Percentiles rank a stretch among this genome's conserved stretches.
These are phyloP conservation scores for Leptinotarsa undecemlineata DNA, from an alignment of 1,140 invertebrate species.

Conservation along the genomic window DNA sequence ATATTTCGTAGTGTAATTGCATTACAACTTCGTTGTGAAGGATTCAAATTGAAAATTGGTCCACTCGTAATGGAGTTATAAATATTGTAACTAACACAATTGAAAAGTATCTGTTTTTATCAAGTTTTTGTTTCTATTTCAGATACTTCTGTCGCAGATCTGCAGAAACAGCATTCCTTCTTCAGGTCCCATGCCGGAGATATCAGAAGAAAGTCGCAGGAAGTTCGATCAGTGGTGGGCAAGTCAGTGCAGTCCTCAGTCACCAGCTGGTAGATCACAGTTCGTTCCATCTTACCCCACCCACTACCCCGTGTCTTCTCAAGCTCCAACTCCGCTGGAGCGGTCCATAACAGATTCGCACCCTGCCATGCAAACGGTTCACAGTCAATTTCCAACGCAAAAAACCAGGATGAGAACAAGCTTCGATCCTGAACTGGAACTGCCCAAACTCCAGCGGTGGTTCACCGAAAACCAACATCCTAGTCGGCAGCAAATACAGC, in stretches of 20 bases:
- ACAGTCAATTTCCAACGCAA: conserved; percentile 77
- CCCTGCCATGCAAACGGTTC: conserved; percentile 72
- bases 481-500: conserved; percentile 89
- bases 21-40: too few species aligned
- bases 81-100: too few species aligned
- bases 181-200: conserved; percentile 63
- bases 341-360: conserved; percentile 61
- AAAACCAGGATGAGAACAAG: conserved; percentile 91
- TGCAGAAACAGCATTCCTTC: conserved; percentile 66
- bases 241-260: conserved; percentile 64
- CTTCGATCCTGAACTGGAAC: conserved; percentile 93
- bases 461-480: conserved; percentile 96
- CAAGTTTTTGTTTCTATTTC: conserved; percentile 51
- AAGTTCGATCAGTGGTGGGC: conserved; percentile 75
- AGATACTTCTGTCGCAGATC: conserved; percentile 77
- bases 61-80: too few species aligned
- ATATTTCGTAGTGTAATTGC: too few species aligned
- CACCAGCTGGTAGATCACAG: conserved; percentile 45
- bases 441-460: conserved; percentile 93
- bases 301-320: conserved; percentile 52
- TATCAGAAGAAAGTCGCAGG: conserved; percentile 73
- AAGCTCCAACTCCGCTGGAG: conserved; percentile 57
- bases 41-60: too few species aligned
- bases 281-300: conserved; percentile 52
- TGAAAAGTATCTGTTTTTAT: too few species aligned